Base-by-base conservation (phyloP, 2,113 vertebrate genomes). In the Peromyscus maniculatus region DNA sequence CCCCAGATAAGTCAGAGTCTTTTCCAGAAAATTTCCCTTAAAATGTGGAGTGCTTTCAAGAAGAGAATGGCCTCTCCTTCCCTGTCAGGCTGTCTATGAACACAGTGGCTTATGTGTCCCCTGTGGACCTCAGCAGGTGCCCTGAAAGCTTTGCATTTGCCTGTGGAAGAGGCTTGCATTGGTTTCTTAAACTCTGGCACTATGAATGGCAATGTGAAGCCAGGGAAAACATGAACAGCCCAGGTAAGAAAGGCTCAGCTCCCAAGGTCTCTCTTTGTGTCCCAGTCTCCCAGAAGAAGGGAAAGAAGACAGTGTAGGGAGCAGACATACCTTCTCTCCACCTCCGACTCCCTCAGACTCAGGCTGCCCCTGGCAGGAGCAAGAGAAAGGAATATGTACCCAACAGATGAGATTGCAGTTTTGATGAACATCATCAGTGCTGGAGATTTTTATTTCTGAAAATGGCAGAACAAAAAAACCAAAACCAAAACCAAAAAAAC, bases 361-460 rank as follows among this genome's bases (percentile, higher is more conserved):
- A 84, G 11, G 33, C 83, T 82, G 36, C 26, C 15, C 26, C 28
- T 3, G 11, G 33, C 13, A 55, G 28, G 64, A 62, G 49, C 21
- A n/a, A 72, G 66, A 92, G 69, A 49, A 88, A 43, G 82, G 57
- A 26, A 33, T 66, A 31, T 66, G 6, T 72, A 80, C 90, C 7
- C 21, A 28, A 49, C 31, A 11, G 31, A 28, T 46, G 28, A 36
- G 80, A 59, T 71, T 31, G 24, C 67, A 46, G 31, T 84, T 74
- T 84, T 75, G 84, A 64, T 46, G 12, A 43, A 66, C 88, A 39
- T n/a, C 64, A 57, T 64, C 33, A 66, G n/a, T 33, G 22, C 69
- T 96, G 39, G 43, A 57, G 31, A 64, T 92, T 95, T 91, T 91
- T 88, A 95, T 77, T 86, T 17, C 7, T 52, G 22, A 77, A 90